Evolutionary conservation across 2,888 invertebrate species (phyloP).

Genomic region (Spialia ferax): DNA sequence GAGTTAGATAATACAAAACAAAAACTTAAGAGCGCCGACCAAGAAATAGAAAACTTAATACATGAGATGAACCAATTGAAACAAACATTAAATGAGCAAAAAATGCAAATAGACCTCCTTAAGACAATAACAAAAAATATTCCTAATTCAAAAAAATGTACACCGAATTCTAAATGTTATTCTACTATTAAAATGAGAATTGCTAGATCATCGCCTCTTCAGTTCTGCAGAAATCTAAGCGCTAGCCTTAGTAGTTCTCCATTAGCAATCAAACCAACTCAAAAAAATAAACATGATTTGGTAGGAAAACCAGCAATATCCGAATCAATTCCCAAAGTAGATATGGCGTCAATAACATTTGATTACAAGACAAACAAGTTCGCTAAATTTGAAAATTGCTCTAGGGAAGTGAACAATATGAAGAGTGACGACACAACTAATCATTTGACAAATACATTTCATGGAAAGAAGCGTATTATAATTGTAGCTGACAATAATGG

Average conservation of each 20-base stretch:
- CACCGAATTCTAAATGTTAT: background rate
- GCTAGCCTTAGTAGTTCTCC: background rate
- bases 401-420: background rate
- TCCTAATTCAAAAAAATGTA: background rate
- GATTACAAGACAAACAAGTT: background rate
- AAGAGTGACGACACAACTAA: background rate
- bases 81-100: conserved; percentile 2
- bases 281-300: background rate
- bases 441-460: background rate
- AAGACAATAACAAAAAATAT: background rate
- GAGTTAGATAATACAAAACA: background rate
- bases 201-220: background rate
- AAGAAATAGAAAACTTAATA: background rate
- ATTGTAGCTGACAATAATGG: background rate
- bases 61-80: background rate
- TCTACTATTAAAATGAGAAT: background rate
- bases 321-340: background rate
- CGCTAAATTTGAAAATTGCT: background rate
- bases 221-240: background rate
- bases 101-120: background rate
- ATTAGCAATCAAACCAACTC: background rate
- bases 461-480: background rate
- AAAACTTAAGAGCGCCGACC: background rate
- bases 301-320: background rate
- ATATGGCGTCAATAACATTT: background rate